Base-by-base conservation (phyloP, 2,113 vertebrate genomes). In the Probosciger aterrimus region DNA sequence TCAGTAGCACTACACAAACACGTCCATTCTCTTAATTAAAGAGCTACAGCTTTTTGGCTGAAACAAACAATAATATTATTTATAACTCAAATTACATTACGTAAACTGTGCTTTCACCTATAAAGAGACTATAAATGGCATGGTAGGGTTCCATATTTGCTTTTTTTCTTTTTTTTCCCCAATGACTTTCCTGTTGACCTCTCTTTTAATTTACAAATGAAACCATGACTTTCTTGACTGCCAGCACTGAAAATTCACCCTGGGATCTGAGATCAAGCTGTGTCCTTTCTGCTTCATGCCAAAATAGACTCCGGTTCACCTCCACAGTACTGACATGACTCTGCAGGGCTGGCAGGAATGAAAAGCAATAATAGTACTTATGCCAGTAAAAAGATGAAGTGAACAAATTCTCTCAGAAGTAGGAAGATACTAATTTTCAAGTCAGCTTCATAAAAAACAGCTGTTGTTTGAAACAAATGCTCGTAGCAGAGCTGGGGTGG, bases 181-280 rank as follows among this genome's bases (percentile, higher is more conserved):
- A 44, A 0, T 85, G 94, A 95, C 80, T 95, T 96, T 87, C 68
- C 78, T 78, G 60, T 60, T 91, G 94, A 95, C 87, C 86, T 86
- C 57, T 88, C 79, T 93, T 82, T 91, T 82, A 95, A 89, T 93
- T 97, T 96, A 93, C 64, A 92, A 93, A 96, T 91, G 94, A 94
- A 94, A 41, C 41, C 43, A 67, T 22, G 30, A 50, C 50, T 93
- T 92, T 92, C 79, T 91, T 94, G 80, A 94, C 80, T 87, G 55
- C 80, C 69, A 94, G 52, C 23, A 60, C 65, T 95, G 85, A 92
- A 96, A 97, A 93, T 86, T 76, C 59, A 85, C 77, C 74, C 95
- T 81, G 49, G 53, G 79, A 88, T 94, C 59, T 64, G 76, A 95
- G 69, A 94, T 92, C 95, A 96, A 95, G 86, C 93, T 95, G 88